Percentiles rank a stretch among this genome's conserved stretches.
Evolutionary conservation across 2,888 invertebrate genomes (phyloP).

Genomic region (Acheta domesticus): DNA sequence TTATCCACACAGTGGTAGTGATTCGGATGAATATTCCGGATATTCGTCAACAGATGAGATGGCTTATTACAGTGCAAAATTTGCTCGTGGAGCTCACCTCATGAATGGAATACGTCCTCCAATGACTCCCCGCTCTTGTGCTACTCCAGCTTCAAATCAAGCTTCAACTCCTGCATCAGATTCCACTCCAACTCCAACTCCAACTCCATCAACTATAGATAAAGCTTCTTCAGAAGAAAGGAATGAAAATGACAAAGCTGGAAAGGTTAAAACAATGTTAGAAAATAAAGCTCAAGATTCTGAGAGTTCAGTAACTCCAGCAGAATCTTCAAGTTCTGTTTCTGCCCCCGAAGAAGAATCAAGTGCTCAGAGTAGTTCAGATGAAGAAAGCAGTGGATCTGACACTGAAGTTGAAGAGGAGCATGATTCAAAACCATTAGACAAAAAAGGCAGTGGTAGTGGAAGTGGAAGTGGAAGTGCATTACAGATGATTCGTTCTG

Average conservation of each 20-base stretch:
- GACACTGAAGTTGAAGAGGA: conserved; percentile 44
- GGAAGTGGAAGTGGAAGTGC: conserved; percentile 10
- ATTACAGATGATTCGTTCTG: conserved; percentile 53
- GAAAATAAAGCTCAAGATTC: conserved; percentile 35
- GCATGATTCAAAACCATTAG: conserved; percentile 37
- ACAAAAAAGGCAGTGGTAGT: conserved; percentile 24
- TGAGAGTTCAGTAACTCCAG: background rate
- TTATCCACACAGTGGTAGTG: conserved; percentile 34
- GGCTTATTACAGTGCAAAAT: conserved; percentile 42
- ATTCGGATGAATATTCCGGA: conserved; percentile 41
- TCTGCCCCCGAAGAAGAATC: conserved; percentile 22
- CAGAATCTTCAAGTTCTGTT: background rate
- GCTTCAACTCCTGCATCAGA: conserved; percentile 26
- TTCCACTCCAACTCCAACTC: conserved; percentile 26
- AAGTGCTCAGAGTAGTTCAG: conserved; percentile 27
- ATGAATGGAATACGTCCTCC: conserved; percentile 28
- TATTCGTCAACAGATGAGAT: conserved; percentile 51
- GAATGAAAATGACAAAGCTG: conserved; percentile 33
- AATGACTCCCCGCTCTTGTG: background rate
- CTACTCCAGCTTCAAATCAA: conserved; percentile 19
- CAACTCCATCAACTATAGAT: conserved; percentile 26
- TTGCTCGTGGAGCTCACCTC: conserved; percentile 24
- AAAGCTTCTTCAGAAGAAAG: conserved; percentile 29
- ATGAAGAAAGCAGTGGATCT: conserved; percentile 36
- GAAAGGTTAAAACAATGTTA: too few relatives aligned